phyloP scores from a whole-genome alignment of 2,888 invertebrate genomes.

The Brenthis ino region DNA sequence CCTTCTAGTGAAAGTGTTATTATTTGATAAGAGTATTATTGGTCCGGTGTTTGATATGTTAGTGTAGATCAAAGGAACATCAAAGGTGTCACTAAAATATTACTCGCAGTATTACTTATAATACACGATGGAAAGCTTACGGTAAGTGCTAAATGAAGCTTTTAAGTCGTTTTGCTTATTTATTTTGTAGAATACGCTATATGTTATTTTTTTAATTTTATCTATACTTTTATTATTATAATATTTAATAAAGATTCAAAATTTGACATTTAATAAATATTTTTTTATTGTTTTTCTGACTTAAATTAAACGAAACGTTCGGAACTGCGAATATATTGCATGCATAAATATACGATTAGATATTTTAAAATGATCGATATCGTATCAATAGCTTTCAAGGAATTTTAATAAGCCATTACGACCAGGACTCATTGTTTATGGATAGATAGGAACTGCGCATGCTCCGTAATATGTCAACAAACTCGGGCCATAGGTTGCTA shows the following conservation, averaged over 20 bases:
- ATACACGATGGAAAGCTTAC: conserved; percentile 63
- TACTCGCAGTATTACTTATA: conserved; percentile 47
- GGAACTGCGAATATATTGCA: not conserved
- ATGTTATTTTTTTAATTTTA: not conserved
- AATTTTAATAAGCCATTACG: conserved; percentile 51
- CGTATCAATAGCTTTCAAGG: conserved; percentile 30
- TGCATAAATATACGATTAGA: not conserved
- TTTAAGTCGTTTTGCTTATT: not conserved
- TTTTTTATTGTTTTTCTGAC: not conserved
- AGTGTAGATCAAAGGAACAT: conserved; percentile 51
- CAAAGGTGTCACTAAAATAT: conserved; percentile 42
- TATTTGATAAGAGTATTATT: conserved; percentile 50
- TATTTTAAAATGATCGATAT: conserved; percentile 28
- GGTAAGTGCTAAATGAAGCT: conserved; percentile 47
- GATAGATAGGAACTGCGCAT: conserved; percentile 70
- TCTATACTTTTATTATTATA: not conserved
- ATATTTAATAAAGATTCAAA: not conserved
- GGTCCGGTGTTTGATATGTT: conserved; percentile 54
- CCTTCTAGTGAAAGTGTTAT: conserved; percentile 63
- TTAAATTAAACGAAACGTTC: no score
- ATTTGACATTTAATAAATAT: not conserved
- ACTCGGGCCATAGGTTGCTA: conserved; percentile 42
- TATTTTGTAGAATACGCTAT: conserved; percentile 1
- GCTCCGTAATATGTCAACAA: conserved; percentile 75
- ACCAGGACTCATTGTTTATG: conserved; percentile 68